Evolutionary conservation across 2,797 vertebrate genomes (phyloP), one percentile per base, ranked within the genome.

Genomic region (Cichlasoma orientale): DNA sequence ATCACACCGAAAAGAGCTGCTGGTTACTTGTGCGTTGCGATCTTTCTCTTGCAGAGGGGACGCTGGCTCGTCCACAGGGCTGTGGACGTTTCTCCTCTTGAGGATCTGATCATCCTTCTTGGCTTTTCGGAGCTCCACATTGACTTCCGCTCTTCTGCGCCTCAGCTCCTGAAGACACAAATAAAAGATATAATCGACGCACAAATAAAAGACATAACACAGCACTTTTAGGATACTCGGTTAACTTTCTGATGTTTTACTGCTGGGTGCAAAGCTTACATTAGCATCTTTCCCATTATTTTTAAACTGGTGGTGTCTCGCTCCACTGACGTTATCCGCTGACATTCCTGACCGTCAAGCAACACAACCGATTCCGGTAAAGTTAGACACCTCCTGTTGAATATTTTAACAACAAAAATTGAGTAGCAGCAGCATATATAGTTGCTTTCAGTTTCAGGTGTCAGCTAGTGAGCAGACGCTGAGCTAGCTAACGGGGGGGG

Each of bases 91-190:
- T 87, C 98, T 96, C 91, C 95, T 96, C 90, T 99, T 99, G 69
- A 97, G 92, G 89, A 99, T 95, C 88, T 98, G 97, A 1, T 98
- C 97, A 66, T 99, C 97, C 82, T 97, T 99, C 91, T 97, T 99
- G 0, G 97, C 96, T 92, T 97, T 99, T 16, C 98, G 94, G 41
- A 99, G 93, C 76, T 98, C 97, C 55, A 98, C 97, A 8, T 95
- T 98, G 61, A 97, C 96, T 89, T 99, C 97, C 59, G 97, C 94
- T 68, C 98, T 92, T 11, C 96, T 93, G 3, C 97, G 95, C 74
- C 97, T 93, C 66, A 97, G 94, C 92, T 98, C 97, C 98, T 97
- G 85, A 2, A 85, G 0, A 31, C 10, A 38, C 10, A 68, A 29
- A 29, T 68, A 7, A 29, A 68, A 68, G 2, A 68, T n/a, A 68